Conservation (phyloP, 2,888 invertebrate species). For the Eristalis tenax region DNA sequence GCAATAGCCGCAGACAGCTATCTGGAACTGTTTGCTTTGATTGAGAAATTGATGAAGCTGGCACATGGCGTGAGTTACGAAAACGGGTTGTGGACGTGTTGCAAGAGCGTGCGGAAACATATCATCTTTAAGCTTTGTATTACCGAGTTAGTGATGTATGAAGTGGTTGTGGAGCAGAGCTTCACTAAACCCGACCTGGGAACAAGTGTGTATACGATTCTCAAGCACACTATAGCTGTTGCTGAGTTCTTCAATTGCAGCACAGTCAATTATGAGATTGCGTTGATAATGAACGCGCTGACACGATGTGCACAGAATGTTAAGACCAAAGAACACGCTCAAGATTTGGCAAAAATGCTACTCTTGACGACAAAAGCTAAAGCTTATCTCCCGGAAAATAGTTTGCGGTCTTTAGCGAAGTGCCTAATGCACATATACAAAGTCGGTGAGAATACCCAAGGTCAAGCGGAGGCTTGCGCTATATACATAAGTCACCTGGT, state of each 20-base stretch:
- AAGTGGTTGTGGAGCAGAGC: constrained; percentile 27
- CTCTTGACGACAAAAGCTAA: constrained; percentile 73
- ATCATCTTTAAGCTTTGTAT: constrained; percentile 74
- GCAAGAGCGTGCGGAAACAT: constrained; percentile 76
- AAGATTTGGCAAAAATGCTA: constrained; percentile 72
- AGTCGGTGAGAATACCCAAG: constrained; percentile 55
- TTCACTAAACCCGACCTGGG: constrained; percentile 24
- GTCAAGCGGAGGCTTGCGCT: constrained; percentile 68
- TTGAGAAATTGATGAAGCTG: constrained; percentile 73
- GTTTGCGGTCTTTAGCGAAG: constrained; percentile 61
- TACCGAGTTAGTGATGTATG: constrained; percentile 69
- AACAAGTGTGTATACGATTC: constrained; percentile 60
- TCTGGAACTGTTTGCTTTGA: constrained; percentile 73
- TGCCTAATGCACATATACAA: constrained; percentile 75
- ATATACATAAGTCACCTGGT: constrained; percentile 72
- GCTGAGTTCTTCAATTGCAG: constrained; percentile 75
- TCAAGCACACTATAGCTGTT: constrained; percentile 74
- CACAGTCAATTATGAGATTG: constrained; percentile 61
- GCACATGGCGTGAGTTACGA: constrained; percentile 73
- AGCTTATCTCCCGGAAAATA: constrained; percentile 68
- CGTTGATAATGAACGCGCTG: constrained; percentile 62
- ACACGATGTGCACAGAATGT: constrained; percentile 60
- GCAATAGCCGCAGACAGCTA: constrained; percentile 70
- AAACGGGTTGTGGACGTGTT: constrained; percentile 75
- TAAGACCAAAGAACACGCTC: constrained; percentile 67